Evolutionary conservation across 2,113 vertebrate species (phyloP).

Genomic region (Tragelaphus strepsiceros): DNA sequence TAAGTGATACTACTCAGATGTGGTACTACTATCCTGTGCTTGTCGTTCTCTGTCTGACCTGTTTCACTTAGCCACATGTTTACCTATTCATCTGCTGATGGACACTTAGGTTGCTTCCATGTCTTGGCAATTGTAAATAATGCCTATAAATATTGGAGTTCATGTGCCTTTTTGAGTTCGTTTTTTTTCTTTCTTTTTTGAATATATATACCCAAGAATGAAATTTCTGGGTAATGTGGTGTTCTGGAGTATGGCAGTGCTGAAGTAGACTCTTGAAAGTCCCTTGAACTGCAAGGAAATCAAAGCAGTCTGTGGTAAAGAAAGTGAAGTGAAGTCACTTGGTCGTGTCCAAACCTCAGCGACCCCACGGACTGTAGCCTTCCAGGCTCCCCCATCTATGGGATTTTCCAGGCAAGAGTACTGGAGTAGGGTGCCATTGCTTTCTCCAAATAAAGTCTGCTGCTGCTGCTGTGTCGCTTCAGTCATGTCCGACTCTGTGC

Average conservation of each 20-base stretch:
- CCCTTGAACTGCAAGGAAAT: background rate
- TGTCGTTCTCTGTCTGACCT: background rate
- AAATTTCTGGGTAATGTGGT: background rate
- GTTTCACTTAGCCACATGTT: background rate
- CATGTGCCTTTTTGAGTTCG: background rate
- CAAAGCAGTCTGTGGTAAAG: background rate
- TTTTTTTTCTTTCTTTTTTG: background rate
- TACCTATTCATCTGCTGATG: background rate
- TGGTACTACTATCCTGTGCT: background rate
- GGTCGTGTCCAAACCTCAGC: too few relatives aligned
- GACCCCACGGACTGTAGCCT: too few relatives aligned
- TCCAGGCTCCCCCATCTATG: too few relatives aligned
- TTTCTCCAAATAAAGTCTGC: too few relatives aligned
- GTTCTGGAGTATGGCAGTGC: background rate
- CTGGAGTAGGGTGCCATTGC: too few relatives aligned
- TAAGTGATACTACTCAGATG: background rate
- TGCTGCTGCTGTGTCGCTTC: too few relatives aligned
- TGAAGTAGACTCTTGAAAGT: background rate
- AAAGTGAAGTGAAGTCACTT: background rate
- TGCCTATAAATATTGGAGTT: background rate
- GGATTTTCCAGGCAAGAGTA: too few relatives aligned
- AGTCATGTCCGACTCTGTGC: too few relatives aligned
- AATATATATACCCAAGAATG: background rate
- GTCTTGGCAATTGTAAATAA: background rate
- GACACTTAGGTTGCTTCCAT: background rate